Base-by-base conservation (phyloP, 2,113 vertebrate species). In the Pionites leucogaster region DNA sequence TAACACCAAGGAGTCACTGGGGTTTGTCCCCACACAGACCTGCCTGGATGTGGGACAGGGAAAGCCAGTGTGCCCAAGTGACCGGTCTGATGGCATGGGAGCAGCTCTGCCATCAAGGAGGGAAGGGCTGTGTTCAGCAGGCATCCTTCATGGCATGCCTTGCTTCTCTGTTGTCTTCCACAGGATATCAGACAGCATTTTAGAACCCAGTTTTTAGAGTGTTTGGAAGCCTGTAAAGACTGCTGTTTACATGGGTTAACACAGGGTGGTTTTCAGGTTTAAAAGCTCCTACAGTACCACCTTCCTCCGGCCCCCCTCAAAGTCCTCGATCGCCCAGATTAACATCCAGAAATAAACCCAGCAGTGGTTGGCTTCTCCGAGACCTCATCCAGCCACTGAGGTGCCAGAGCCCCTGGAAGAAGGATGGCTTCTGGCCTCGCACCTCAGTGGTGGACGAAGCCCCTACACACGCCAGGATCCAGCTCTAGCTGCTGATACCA, bases 371-470 rank as follows among this genome's bases (percentile, higher is more conserved):
- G 47, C 82, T 92, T 82, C 89, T 77, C 47, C 49, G 33, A 57
- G 44, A 68, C 35, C 59, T 64, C 62, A 72, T 27, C 57, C 20
- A 44, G 33, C 35, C 44, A 19, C 47, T 41, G 67, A 27, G 31
- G n/a, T 80, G 49, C 65, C 67, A 71, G 44, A 80, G 59, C 17
- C 63, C 11, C 24, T 29, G 77, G 22, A 42, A 11, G 33, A 52
- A 90, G 67, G 41, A 29, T 5, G 35, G 37, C 11, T 72, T 33
- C 84, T 80, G 46, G 10, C 59, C 78, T 44, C 60, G 53, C 2
- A 1, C 2, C 1, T 1, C 46, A 19, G 1, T 1, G 39, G 47
- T 62, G 44, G 62, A n/a, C 18, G 4, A 8, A 63, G 37, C n/a
- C 55, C 65, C 53, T 17, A 1, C 5, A 10, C 52, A 20, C 57